Base-by-base conservation (phyloP, 2,888 invertebrate genomes). In the Perizoma flavofasciatum region DNA sequence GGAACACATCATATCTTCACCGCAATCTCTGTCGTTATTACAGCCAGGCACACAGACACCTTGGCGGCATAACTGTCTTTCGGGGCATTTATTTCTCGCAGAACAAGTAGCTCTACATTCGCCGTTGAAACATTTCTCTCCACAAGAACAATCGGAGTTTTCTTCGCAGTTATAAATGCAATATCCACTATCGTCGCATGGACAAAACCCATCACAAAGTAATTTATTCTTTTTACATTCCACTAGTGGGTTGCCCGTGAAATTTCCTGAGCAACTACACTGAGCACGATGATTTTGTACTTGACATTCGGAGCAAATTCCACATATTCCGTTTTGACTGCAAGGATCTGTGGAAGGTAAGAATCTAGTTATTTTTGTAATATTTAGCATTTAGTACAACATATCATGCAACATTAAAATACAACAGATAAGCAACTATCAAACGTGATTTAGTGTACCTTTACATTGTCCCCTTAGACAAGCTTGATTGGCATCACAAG, bases 251-350 rank as follows among this genome's bases (percentile, higher is more conserved):
- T 98, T 96, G 0, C 98, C 98, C 41, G 96, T 93, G 72, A 95
- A 96, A 76, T 96, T 95, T 50, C 94, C 90, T 4, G 97, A 95
- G 73, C 98, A 98, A 77, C 95, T 96, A 78, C 98, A 98, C 77
- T 97, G 96, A 0, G 96, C 95, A 35, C 96, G 95, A 78, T 98
- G 98, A 81, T 96, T 96, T 55, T 95, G 93, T 4, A 97, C 97
- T 74, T 94, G 93, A 75, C 98, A 98, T 53, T 95, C 94, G 11
- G 97, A 96, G 80, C 98, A 98, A 49, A 95, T 93, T 49, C 98
- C 98, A 80, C 98, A 98, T 53, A 95, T 93, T 53, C 94, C 94
- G 8, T 92, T 93, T 56, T 94, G 94, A 69, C 94, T 94, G 75
- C 98, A 98, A 6, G 98, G 97, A 93, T 96, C 96, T 95, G 77